Evolutionary conservation across 2,888 invertebrate species (phyloP).

Genomic region (Lepidocyrtinus sp.): DNA sequence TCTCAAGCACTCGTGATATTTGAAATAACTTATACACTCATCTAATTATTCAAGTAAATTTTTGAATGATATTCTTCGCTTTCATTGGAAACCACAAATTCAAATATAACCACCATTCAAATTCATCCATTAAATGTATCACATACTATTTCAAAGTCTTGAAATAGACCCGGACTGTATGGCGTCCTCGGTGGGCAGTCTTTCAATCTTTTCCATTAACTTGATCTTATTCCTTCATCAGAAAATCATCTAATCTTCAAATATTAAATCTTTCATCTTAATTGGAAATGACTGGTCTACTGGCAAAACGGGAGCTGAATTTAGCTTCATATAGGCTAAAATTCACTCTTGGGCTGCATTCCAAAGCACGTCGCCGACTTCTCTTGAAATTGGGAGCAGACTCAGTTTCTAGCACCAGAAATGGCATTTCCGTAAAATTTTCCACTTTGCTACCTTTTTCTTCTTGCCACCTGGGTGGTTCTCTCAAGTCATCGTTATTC

Average conservation of each 20-base stretch:
- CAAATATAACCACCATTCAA: no score
- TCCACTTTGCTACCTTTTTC: slow-evolving; percentile 52
- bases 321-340: slow-evolving; percentile 70
- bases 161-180: slow-evolving; percentile 59
- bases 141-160: slow-evolving; percentile 62
- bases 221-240: slow-evolving; percentile 16
- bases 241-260: slow-evolving; percentile 1
- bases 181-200: slow-evolving; percentile 69
- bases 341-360: slow-evolving; percentile 82
- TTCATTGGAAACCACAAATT: neutral
- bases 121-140: slow-evolving; percentile 45
- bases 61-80: neutral
- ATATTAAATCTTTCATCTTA: slow-evolving; percentile 1
- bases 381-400: slow-evolving; percentile 72
- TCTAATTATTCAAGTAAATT: neutral
- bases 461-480: slow-evolving; percentile 27
- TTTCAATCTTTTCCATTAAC: slow-evolving; percentile 54
- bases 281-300: slow-evolving; percentile 38
- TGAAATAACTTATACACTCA: neutral
- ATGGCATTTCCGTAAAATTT: slow-evolving; percentile 69
- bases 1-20: no score
- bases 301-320: slow-evolving; percentile 29
- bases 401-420: slow-evolving; percentile 69
- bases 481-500: slow-evolving; percentile 4
- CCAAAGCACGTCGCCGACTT: slow-evolving; percentile 86